Conservation (phyloP, 1,140 invertebrate species). For the Pachyrhynchus sulphureomaculatus region DNA sequence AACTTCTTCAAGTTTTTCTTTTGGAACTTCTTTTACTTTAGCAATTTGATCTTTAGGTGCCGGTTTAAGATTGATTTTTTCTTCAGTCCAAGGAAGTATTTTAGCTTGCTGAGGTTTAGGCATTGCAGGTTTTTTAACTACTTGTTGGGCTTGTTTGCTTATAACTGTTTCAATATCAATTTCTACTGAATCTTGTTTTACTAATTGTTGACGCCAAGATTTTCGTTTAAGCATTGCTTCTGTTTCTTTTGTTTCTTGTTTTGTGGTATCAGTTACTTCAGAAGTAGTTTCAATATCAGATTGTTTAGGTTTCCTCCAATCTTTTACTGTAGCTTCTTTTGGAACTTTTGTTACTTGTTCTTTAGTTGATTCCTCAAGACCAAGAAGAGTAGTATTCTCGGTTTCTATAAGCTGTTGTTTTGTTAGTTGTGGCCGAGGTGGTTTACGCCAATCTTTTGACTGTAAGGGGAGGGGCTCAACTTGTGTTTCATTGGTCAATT, state of each 20-base stretch:
- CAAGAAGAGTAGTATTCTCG: conserved; percentile 20
- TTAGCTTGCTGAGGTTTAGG: conserved; percentile 24
- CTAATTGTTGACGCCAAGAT: neutral
- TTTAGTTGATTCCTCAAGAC: neutral
- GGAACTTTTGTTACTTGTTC: neutral
- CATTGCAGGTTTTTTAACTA: neutral
- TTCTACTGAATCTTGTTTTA: conserved; percentile 25
- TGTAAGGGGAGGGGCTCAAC: neutral
- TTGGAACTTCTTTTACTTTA: conserved; percentile 33
- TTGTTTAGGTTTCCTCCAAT: conserved; percentile 21
- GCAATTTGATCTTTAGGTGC: conserved; percentile 39
- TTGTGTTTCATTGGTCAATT: neutral
- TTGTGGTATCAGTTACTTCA: conserved; percentile 42
- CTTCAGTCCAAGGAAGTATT: conserved; percentile 39
- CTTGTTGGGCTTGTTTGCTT: conserved; percentile 6
- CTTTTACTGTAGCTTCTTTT: conserved; percentile 6
- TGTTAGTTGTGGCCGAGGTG: neutral
- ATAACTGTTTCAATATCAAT: conserved; percentile 26
- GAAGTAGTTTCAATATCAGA: neutral
- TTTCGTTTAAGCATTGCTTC: conserved; percentile 5
- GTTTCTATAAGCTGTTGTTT: conserved; percentile 14
- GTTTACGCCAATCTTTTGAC: neutral
- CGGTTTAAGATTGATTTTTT: conserved; percentile 40
- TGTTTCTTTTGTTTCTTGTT: too few species aligned
- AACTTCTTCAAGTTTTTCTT: conserved; percentile 37